These are phyloP conservation scores for Nowickia ferox DNA, from an alignment of 2,888 invertebrate species.

Conservation along the genomic window DNA sequence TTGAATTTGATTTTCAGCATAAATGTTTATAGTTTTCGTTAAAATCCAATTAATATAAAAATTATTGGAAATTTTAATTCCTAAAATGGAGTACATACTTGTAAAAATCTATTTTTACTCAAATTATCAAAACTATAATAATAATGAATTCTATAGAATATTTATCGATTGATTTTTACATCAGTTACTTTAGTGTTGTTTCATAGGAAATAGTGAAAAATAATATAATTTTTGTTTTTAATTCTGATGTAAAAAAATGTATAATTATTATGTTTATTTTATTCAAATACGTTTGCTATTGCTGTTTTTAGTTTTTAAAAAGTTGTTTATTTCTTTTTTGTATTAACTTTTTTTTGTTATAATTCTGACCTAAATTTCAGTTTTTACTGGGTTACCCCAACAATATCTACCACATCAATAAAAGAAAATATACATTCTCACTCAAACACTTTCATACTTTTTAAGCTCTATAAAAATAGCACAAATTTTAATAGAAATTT, in stretches of 20 bases:
- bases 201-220: no score
- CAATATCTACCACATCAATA: constrained; percentile 29
- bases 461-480: constrained; percentile 57
- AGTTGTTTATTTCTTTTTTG: constrained; percentile 23
- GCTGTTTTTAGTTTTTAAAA: background rate
- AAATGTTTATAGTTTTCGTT: background rate
- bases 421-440: constrained; percentile 20
- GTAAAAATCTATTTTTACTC: background rate
- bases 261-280: background rate
- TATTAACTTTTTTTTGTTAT: constrained; percentile 21
- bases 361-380: constrained; percentile 65
- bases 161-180: constrained; percentile 4
- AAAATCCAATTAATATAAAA: background rate
- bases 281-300: background rate
- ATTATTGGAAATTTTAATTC: background rate
- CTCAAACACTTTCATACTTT: constrained; percentile 8
- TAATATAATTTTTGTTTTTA: background rate
- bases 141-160: background rate
- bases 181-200: background rate
- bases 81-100: no score
- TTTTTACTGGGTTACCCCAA: constrained; percentile 67
- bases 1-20: background rate
- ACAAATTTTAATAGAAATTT: constrained; percentile 12
- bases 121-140: no score
- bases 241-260: background rate